A percentile compares a stretch with the other conserved stretches of the same genome.
These are phyloP conservation scores for Lichenostomus cassidix DNA, from an alignment of 2,113 vertebrate species.

Conservation along the genomic window DNA sequence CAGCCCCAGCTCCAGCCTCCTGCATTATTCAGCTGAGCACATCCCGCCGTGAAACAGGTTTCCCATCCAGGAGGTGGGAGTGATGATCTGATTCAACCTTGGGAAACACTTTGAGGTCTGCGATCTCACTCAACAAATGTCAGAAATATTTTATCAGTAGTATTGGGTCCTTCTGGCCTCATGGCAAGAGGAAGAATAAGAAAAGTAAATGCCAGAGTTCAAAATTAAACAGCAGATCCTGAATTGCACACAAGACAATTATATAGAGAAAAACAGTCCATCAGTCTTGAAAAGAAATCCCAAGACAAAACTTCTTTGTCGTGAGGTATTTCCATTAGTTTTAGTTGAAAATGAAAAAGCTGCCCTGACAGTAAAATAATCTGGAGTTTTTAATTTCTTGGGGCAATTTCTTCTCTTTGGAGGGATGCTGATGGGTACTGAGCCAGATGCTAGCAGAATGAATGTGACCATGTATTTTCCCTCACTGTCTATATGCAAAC, in stretches of 20 bases:
- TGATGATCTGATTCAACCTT: background rate
- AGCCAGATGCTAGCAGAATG: background rate
- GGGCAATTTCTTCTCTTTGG: background rate
- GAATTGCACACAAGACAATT: background rate
- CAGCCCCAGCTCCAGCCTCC: background rate
- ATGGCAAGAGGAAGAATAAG: background rate
- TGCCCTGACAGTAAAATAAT: background rate
- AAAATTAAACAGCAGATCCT: slow-evolving; percentile 12
- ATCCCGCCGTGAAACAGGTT: background rate
- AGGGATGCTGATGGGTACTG: background rate
- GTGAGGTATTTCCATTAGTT: background rate
- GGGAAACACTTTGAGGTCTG: slow-evolving; percentile 12
- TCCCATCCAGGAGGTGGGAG: slow-evolving; percentile 10
- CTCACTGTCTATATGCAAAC: background rate
- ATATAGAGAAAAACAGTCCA: background rate
- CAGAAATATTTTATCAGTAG: slow-evolving; percentile 46
- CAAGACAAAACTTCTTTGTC: background rate
- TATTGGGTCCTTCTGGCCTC: background rate
- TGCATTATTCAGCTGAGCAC: background rate
- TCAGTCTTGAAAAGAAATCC: background rate
- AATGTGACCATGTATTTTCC: background rate
- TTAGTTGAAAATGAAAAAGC: background rate
- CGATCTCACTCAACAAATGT: slow-evolving; percentile 38
- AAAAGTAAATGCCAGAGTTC: slow-evolving; percentile 36
- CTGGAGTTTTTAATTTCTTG: background rate